A percentile compares a stretch with the other conserved stretches of the same genome.
Conservation (phyloP, 37 sponge, comb jelly and placozoan genomes). For the Geodia barretti region DNA sequence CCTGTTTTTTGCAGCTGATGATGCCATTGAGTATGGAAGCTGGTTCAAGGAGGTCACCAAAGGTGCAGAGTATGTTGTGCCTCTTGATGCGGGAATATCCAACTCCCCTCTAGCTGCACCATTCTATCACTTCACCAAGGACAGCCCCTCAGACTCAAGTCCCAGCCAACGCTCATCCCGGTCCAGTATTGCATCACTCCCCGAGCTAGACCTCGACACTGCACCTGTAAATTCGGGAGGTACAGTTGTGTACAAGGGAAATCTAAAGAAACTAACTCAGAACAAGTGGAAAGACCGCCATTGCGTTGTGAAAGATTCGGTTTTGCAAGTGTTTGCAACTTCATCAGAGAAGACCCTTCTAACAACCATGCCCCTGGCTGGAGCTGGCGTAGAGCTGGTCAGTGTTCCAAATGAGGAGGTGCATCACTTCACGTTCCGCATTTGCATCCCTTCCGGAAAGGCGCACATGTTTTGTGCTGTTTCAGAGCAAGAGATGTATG, state of each 20-base stretch:
- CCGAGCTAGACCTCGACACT: not conserved
- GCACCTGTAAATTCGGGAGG: not conserved
- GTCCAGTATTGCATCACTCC: constrained; percentile 5
- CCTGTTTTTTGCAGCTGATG: constrained; percentile 49
- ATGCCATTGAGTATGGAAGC: constrained; percentile 13
- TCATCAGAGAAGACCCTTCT: constrained; percentile 40
- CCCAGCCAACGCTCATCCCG: not conserved
- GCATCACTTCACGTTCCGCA: constrained; percentile 24
- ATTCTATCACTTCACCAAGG: constrained; percentile 19
- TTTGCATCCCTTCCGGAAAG: constrained; percentile 10
- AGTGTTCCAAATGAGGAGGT: not conserved
- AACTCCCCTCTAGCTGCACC: constrained; percentile 1
- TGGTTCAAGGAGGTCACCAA: constrained; percentile 61
- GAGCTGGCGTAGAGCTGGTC: constrained; percentile 39
- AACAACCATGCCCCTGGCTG: constrained; percentile 29
- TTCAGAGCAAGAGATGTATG: constrained; percentile 37
- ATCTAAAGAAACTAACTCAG: constrained; percentile 49
- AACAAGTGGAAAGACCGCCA: constrained; percentile 58
- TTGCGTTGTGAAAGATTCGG: constrained; percentile 44
- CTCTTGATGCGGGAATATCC: constrained; percentile 5
- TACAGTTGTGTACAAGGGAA: constrained; percentile 23
- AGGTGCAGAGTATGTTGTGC: constrained; percentile 48
- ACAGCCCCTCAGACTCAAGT: not conserved
- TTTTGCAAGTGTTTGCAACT: constrained; percentile 29
- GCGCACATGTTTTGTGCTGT: constrained; percentile 55